Conservation (phyloP, 2,888 invertebrate genomes). For the Brenthis daphne region DNA sequence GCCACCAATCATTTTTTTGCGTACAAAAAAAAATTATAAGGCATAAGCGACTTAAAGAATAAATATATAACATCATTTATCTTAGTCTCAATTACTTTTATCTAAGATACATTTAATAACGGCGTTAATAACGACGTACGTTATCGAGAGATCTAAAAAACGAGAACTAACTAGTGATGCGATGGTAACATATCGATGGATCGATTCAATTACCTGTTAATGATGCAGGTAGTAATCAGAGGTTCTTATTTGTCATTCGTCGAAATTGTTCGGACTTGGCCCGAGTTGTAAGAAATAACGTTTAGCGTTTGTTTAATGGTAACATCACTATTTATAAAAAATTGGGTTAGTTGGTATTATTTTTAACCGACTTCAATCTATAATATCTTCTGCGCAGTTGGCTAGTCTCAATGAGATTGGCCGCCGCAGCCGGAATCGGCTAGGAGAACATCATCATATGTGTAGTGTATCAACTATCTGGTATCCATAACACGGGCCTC, state of each 20-base stretch:
- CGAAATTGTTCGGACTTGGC: slow-evolving; percentile 62
- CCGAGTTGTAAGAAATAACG: slow-evolving; percentile 40
- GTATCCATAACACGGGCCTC: too few species aligned
- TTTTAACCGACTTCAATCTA: not conserved
- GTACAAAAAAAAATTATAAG: too few species aligned
- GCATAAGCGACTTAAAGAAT: not conserved
- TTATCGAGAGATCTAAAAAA: slow-evolving; percentile 21
- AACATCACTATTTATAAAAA: not conserved
- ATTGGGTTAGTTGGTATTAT: not conserved
- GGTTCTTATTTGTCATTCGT: slow-evolving; percentile 79
- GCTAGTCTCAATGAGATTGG: too few species aligned
- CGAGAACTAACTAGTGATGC: slow-evolving; percentile 17
- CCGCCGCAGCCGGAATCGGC: too few species aligned
- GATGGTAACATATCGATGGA: slow-evolving; percentile 61
- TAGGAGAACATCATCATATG: too few species aligned
- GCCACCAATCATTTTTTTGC: not conserved
- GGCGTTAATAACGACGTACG: slow-evolving; percentile 25
- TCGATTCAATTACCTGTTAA: slow-evolving; percentile 69
- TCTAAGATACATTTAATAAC: slow-evolving; percentile 31
- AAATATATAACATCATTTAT: not conserved
- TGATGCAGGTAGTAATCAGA: slow-evolving; percentile 68
- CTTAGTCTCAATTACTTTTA: slow-evolving; percentile 40
- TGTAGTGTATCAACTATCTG: too few species aligned
- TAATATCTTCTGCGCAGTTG: too few species aligned
- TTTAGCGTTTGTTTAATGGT: not conserved